Base-by-base conservation (phyloP, 2,113 vertebrate genomes). In the Protobothrops mucrosquamatus region DNA sequence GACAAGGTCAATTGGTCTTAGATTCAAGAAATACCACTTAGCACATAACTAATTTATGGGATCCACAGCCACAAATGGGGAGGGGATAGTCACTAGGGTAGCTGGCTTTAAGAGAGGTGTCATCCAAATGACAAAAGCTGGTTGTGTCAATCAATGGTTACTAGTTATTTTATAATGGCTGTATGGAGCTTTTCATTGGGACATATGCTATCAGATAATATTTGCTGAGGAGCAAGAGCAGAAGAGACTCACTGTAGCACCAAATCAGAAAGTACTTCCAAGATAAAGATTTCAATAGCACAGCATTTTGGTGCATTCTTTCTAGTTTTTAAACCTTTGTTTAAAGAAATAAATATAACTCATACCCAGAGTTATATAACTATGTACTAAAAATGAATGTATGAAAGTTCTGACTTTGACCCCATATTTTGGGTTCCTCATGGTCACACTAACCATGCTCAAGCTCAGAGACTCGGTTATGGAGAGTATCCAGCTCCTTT, bases 401-500 rank as follows among this genome's bases (percentile, higher is more conserved):
- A 51, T 85, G 55, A 85, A 61, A 59, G 14, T 43, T 88, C 15
- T 34, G 11, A 23, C 39, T 20, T 57, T 69, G 61, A 46, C 3
- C 39, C n/a, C 54, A 91, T 52, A 34, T 81, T 57, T 34, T 43
- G 86, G 26, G n/a, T 46, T 39, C n/a, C 61, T 87, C 43, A 7
- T 87, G 74, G 26, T 18, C 2, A 51, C 93, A 97, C 98, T 98
- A 95, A 99, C 99, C 98, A 0, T 99, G 98, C 92, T 99, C 99
- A 96, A 99, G 98, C 94, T 99, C 98, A 0, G 95, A 95, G 91
- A 99, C 97, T 0, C 99, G 98, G 93, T 98, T 98, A 94, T 98
- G 98, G 90, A 98, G 98, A 0, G 97, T 97, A n/a, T 97, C 98
- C 74, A 99, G 97, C 94, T 99, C 99, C 96, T 99, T 98, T 96